A percentile compares a stretch with the other conserved stretches of the same genome.
Evolutionary conservation across 1,140 invertebrate genomes (phyloP).

Genomic region (Steinernema feltiae): DNA sequence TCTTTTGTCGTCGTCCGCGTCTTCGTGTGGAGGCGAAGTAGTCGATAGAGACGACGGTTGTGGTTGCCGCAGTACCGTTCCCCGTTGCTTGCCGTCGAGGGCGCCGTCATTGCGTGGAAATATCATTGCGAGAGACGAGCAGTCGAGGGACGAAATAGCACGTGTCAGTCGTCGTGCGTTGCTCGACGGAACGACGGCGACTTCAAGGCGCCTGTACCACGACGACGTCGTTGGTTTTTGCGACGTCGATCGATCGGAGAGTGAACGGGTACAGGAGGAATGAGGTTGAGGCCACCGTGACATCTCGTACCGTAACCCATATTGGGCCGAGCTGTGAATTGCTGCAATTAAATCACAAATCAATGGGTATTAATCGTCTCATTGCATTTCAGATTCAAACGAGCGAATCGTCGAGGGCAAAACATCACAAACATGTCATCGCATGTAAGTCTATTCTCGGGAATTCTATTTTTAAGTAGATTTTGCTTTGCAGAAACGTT

Average conservation of each 20-base stretch:
- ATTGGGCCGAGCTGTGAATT: too few species aligned
- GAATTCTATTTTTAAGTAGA: not conserved
- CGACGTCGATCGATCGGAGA: constrained; percentile 1
- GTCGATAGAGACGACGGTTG: not conserved
- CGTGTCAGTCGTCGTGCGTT: not conserved
- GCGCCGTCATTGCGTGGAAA: not conserved
- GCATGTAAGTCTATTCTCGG: too few species aligned
- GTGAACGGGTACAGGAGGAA: not conserved
- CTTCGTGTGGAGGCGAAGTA: not conserved
- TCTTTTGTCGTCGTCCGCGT: too few species aligned
- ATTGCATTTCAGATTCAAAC: too few species aligned
- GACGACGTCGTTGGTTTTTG: not conserved
- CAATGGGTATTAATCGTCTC: too few species aligned
- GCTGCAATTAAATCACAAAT: too few species aligned
- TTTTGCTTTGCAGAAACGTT: not conserved
- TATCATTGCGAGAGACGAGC: constrained; percentile 2
- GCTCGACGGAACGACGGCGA: too few species aligned
- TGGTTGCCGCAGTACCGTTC: constrained; percentile 11
- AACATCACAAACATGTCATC: too few species aligned
- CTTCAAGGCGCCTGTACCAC: constrained; percentile 12
- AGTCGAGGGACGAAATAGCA: not conserved
- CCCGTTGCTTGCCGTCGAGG: not conserved
- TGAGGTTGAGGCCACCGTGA: not conserved
- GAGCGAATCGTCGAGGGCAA: too few species aligned
- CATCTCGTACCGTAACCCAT: too few species aligned